Conservation (phyloP, 2,797 vertebrate genomes). For the Thripadectes ignobilis region DNA sequence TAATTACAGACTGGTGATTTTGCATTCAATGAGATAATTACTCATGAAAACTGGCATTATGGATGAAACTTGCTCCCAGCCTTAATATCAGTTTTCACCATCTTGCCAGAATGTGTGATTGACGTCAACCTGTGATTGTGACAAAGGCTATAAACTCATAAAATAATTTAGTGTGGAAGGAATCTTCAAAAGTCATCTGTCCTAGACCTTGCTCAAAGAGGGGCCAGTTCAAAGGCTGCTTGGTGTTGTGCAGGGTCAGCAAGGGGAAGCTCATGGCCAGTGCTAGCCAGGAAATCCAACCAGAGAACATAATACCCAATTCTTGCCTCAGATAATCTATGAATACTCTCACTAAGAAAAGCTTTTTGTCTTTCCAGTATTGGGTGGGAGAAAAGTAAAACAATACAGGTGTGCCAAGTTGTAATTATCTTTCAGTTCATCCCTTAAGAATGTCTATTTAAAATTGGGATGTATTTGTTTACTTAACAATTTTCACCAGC, state of each 20-base stretch:
- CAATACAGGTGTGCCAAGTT: not conserved
- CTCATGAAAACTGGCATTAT: not conserved
- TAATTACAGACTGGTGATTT: conserved; percentile 26
- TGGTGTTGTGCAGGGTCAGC: not conserved
- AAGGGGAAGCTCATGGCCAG: not conserved
- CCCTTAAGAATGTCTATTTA: not conserved
- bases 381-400: conserved; percentile 13
- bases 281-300: not conserved
- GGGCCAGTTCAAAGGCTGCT: not conserved
- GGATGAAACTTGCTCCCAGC: not conserved
- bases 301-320: not conserved
- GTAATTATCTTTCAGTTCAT: conserved; percentile 9
- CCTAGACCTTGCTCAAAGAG: not conserved
- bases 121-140: not conserved
- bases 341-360: not conserved
- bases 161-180: not conserved
- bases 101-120: conserved; percentile 5
- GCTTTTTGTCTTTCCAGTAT: not conserved
- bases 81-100: not conserved
- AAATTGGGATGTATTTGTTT: not conserved
- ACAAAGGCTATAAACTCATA: not conserved
- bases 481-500: not conserved
- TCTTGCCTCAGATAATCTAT: not conserved
- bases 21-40: conserved; percentile 36
- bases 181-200: not conserved